Percentiles rank a stretch among this genome's conserved stretches.
Conservation (phyloP, 2,888 invertebrate species). For the Agrotis puta region DNA sequence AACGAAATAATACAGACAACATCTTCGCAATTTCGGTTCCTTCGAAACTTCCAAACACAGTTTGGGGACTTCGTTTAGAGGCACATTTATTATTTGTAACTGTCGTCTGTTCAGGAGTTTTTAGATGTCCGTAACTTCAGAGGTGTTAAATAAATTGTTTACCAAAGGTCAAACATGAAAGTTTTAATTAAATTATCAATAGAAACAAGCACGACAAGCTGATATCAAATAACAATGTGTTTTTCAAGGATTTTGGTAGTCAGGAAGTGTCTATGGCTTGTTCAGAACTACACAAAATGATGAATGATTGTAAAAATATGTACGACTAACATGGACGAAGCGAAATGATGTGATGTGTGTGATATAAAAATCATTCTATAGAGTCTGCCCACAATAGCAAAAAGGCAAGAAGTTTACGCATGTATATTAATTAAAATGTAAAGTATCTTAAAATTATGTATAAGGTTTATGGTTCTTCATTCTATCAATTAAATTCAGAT, state of each 20-base stretch:
- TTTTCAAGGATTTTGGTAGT: slow-evolving; percentile 4
- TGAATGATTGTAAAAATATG: neutral
- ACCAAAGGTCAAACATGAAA: slow-evolving; percentile 16
- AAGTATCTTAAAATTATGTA: no score
- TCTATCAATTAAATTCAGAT: no score
- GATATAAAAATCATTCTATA: no score
- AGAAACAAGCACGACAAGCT: neutral
- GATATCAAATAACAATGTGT: slow-evolving; percentile 4
- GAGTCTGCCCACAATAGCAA: no score
- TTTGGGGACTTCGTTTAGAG: slow-evolving; percentile 32
- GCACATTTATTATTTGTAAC: slow-evolving; percentile 39
- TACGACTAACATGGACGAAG: no score
- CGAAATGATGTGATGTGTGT: no score
- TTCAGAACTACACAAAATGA: neutral
- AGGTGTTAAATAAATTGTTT: slow-evolving; percentile 46
- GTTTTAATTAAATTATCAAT: slow-evolving; percentile 36
- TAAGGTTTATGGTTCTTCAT: no score
- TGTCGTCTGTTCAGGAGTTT: slow-evolving; percentile 25
- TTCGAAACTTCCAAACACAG: slow-evolving; percentile 37
- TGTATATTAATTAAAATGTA: no score
- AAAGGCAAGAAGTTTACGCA: no score
- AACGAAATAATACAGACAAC: slow-evolving; percentile 6
- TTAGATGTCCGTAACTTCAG: slow-evolving; percentile 25
- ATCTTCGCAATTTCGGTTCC: slow-evolving; percentile 22
- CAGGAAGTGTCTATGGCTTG: neutral